A percentile compares a stretch with the other conserved stretches of the same genome.
These are phyloP conservation scores for Theretra japonica DNA, from an alignment of 2,888 invertebrate species.

Conservation along the genomic window DNA sequence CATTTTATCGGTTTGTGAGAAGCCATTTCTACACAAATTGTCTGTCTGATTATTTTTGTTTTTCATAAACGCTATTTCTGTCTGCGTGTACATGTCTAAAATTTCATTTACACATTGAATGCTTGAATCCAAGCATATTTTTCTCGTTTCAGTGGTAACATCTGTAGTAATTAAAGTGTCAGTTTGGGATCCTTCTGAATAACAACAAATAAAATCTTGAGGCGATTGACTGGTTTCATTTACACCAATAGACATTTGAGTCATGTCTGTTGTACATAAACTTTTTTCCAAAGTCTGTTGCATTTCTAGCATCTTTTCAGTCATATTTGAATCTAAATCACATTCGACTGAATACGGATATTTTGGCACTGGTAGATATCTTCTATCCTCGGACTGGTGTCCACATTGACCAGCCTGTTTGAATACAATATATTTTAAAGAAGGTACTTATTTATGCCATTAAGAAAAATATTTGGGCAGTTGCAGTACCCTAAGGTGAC, in stretches of 20 bases:
- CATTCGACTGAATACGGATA: conserved; percentile 59
- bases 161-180: conserved; percentile 72
- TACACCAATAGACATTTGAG: conserved; percentile 67
- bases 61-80: conserved; percentile 67
- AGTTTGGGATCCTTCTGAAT: conserved; percentile 77
- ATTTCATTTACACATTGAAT: conserved; percentile 66
- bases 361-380: conserved; percentile 44
- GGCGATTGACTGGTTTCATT: conserved; percentile 73
- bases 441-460: neutral
- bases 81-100: conserved; percentile 74
- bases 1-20: conserved; percentile 67
- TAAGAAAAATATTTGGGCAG: neutral
- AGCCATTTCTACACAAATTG: conserved; percentile 52
- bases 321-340: conserved; percentile 50
- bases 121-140: conserved; percentile 70
- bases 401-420: conserved; percentile 82
- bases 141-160: conserved; percentile 69
- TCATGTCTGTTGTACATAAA: conserved; percentile 68
- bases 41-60: conserved; percentile 71
- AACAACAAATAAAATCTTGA: conserved; percentile 65
- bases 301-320: conserved; percentile 67
- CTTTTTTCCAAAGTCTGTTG: conserved; percentile 74
- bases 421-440: conserved; percentile 63
- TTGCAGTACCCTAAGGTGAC: conserved; percentile 10
- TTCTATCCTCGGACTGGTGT: conserved; percentile 73